Conservation (phyloP, 2,113 vertebrate genomes). For the Syngnathus typhle region DNA sequence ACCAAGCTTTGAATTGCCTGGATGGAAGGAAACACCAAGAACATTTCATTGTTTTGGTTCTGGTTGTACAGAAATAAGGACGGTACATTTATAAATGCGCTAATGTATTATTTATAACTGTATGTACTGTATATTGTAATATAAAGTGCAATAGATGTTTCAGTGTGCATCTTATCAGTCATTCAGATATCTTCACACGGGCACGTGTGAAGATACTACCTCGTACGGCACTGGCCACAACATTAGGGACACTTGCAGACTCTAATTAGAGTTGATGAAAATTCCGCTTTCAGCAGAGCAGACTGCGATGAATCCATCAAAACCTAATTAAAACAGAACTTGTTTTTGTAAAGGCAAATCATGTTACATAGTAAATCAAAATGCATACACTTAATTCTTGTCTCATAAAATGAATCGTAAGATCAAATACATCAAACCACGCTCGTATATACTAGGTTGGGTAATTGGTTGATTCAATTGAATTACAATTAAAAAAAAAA, state of each 20-base stretch:
- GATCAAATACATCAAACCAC: too few relatives aligned
- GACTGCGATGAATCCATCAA: background rate
- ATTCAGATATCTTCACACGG: slow-evolving; percentile 37
- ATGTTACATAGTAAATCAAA: background rate
- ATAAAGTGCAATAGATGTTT: slow-evolving; percentile 85
- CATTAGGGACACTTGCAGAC: slow-evolving; percentile 2
- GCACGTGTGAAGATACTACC: slow-evolving; percentile 53
- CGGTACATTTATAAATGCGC: slow-evolving; percentile 41
- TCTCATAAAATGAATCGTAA: background rate
- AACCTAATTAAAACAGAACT: background rate
- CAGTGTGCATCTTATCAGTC: slow-evolving; percentile 36
- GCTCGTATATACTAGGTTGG: too few relatives aligned
- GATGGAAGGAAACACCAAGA: slow-evolving; percentile 28
- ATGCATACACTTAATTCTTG: background rate
- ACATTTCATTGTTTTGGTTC: slow-evolving; percentile 19
- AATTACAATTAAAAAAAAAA: background rate
- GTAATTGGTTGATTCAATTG: background rate
- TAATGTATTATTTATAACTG: slow-evolving; percentile 68
- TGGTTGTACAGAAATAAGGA: slow-evolving; percentile 36
- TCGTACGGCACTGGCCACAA: slow-evolving; percentile 31
- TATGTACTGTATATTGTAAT: slow-evolving; percentile 80
- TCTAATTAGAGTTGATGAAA: slow-evolving; percentile 1
- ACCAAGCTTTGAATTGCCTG: slow-evolving; percentile 31
- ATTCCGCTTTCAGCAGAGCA: background rate
- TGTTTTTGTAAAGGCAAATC: background rate